Percentiles rank a stretch among this genome's conserved stretches.
phyloP scores from a whole-genome alignment of 1,140 invertebrate species.

The Nasonia vitripennis region DNA sequence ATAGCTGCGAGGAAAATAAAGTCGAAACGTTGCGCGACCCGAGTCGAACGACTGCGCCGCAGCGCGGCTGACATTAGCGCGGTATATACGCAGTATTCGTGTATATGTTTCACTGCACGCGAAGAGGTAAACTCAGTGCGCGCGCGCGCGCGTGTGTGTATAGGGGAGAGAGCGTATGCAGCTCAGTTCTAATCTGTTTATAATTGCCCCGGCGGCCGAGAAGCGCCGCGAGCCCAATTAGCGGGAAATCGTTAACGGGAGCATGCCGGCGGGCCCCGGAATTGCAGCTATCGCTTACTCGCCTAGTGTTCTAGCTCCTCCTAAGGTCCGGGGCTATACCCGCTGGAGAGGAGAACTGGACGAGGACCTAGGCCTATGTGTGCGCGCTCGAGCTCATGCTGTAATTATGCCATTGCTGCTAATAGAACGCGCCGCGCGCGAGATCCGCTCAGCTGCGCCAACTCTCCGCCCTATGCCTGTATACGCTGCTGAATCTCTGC shows the following conservation, averaged over 20 bases:
- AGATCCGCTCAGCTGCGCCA: background rate
- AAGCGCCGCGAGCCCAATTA: slow-evolving; percentile 60
- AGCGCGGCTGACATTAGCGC: background rate
- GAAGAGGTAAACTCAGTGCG: no score
- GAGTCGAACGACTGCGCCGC: background rate
- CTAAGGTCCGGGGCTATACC: background rate
- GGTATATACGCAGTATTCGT: background rate
- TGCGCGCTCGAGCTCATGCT: background rate
- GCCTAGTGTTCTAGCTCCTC: background rate
- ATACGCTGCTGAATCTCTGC: background rate
- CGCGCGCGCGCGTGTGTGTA: background rate
- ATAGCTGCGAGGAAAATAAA: background rate
- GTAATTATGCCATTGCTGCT: slow-evolving; percentile 36
- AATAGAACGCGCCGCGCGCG: slow-evolving; percentile 18
- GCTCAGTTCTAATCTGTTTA: slow-evolving; percentile 63
- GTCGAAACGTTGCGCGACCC: background rate
- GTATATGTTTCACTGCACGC: background rate
- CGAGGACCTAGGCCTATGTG: background rate
- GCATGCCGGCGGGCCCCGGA: background rate
- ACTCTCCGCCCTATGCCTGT: no score
- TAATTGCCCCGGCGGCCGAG: slow-evolving; percentile 57
- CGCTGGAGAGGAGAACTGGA: background rate
- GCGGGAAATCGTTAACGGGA: slow-evolving; percentile 57
- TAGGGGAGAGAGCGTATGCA: background rate
- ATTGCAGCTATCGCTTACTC: slow-evolving; percentile 29